phyloP scores from a whole-genome alignment of 1,140 invertebrate genomes.

The Tetramorium parvispinum region DNA sequence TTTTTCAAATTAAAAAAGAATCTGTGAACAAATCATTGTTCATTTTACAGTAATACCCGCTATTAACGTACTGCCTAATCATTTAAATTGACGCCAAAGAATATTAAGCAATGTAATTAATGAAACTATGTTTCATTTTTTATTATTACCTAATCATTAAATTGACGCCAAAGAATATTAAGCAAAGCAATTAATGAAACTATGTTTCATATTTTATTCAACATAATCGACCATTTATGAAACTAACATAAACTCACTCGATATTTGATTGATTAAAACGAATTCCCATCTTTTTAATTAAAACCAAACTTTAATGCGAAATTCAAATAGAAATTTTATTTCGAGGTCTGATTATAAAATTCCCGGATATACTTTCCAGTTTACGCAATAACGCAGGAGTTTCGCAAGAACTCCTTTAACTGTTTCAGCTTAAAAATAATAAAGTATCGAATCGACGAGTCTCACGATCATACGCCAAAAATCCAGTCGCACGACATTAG shows the following conservation, averaged over 20 bases:
- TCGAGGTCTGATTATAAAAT: not conserved
- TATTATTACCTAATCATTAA: conserved; percentile 2
- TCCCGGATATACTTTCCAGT: conserved; percentile 26
- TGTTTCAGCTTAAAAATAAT: not conserved
- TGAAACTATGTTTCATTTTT: not conserved
- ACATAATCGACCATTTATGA: no score
- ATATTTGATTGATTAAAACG: not conserved
- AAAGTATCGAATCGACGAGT: not conserved
- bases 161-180: not conserved
- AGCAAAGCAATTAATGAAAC: not conserved
- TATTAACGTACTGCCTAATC: not conserved
- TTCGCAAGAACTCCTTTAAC: conserved; percentile 16
- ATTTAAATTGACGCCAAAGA: not conserved
- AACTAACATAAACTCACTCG: not conserved
- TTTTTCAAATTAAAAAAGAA: not conserved
- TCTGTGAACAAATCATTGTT: not conserved
- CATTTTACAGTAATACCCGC: not conserved
- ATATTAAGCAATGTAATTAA: not conserved
- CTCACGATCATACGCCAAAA: conserved; percentile 14
- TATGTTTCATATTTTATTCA: not conserved
- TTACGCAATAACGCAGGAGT: not conserved
- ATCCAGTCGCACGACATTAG: conserved; percentile 29
- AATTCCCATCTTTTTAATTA: not conserved
- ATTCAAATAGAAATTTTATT: not conserved
- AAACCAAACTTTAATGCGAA: not conserved